phyloP scores from a whole-genome alignment of 35 echinoderm and acorn worm species.

The Heliocidaris tuberculata region DNA sequence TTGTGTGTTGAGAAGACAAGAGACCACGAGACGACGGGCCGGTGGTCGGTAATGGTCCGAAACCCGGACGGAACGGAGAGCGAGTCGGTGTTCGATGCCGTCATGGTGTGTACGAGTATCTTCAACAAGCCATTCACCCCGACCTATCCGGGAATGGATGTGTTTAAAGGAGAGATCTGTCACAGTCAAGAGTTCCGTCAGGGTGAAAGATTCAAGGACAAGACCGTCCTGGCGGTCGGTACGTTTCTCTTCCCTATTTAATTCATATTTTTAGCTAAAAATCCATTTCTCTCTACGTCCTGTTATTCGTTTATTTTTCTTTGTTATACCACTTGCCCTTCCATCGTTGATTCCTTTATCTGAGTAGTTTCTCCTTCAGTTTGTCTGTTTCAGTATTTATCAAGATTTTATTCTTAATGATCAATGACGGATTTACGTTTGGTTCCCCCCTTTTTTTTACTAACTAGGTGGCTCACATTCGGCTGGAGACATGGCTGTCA shows the following conservation, averaged over 20 bases:
- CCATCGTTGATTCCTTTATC: neutral
- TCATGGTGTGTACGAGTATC: conserved; percentile 75
- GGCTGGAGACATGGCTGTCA: conserved; percentile 50
- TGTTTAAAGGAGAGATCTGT: conserved; percentile 56
- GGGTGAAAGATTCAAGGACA: conserved; percentile 49
- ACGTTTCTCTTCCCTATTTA: neutral
- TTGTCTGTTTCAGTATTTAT: too few species aligned
- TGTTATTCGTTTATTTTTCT: neutral
- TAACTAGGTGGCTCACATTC: conserved; percentile 38
- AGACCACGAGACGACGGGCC: conserved; percentile 63
- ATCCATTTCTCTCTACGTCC: neutral
- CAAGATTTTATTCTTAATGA: too few species aligned
- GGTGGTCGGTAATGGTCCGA: conserved; percentile 62
- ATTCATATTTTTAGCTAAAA: neutral
- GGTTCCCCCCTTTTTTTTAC: neutral
- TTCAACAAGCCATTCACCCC: conserved; percentile 60
- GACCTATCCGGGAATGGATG: conserved; percentile 67
- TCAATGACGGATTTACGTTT: neutral
- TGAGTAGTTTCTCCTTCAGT: too few species aligned
- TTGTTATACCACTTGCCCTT: neutral
- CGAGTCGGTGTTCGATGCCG: conserved; percentile 64
- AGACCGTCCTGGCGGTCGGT: conserved; percentile 81
- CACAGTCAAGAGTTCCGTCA: conserved; percentile 72
- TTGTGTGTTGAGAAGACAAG: conserved; percentile 53
- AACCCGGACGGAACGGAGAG: conserved; percentile 34